phyloP scores from a whole-genome alignment of 2,113 vertebrate species.

The Oriolus oriolus region DNA sequence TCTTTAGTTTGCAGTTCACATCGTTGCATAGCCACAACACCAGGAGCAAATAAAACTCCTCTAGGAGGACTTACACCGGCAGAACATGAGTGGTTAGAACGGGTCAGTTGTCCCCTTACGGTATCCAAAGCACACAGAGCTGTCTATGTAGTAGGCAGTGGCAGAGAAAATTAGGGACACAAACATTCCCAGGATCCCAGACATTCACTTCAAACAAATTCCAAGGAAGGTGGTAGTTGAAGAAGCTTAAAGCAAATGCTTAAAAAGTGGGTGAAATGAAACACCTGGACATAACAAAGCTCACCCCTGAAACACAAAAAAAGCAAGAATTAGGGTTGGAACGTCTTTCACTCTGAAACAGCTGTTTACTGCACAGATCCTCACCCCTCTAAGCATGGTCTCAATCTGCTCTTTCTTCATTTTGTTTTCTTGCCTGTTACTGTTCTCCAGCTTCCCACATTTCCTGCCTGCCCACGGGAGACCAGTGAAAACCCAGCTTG shows the following conservation, averaged over 20 bases:
- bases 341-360: neutral
- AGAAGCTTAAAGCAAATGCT: neutral
- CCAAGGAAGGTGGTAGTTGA: neutral
- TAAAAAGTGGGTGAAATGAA: neutral
- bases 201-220: neutral
- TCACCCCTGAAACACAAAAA: neutral
- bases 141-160: neutral
- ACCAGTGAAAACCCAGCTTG: neutral
- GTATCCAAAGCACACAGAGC: neutral
- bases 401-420: neutral
- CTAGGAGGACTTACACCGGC: neutral
- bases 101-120: neutral
- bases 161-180: neutral
- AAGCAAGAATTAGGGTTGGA: neutral
- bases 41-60: neutral
- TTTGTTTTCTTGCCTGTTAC: too few relatives aligned
- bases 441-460: neutral
- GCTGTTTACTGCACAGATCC: neutral
- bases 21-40: neutral
- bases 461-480: neutral
- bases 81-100: neutral
- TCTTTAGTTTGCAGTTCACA: neutral
- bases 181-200: neutral
- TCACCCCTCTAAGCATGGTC: neutral
- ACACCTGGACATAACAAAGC: neutral